Conservation (phyloP, 1,140 invertebrate genomes). For the Sitophilus oryzae region DNA sequence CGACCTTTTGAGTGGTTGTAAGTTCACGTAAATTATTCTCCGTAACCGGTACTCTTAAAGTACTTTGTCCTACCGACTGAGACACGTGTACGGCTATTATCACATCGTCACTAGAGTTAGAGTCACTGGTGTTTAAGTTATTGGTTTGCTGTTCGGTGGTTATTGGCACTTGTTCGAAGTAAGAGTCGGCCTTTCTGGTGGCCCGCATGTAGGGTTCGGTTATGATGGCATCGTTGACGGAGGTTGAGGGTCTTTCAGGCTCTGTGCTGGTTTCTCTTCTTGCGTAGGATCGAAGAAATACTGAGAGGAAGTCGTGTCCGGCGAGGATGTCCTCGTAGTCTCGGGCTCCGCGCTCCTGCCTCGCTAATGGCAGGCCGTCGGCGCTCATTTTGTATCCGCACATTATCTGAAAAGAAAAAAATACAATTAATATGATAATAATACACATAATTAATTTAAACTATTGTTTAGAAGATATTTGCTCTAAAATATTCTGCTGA, state of each 20-base stretch:
- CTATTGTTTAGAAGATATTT: too few species aligned
- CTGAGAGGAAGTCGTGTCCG: conserved; percentile 53
- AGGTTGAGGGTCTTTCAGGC: conserved; percentile 24
- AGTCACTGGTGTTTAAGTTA: conserved; percentile 29
- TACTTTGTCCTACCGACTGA: conserved; percentile 38
- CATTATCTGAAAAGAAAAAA: conserved; percentile 31
- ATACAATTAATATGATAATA: background rate
- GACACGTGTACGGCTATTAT: conserved; percentile 43
- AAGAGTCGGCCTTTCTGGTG: conserved; percentile 37
- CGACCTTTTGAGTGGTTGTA: conserved; percentile 6
- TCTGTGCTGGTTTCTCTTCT: conserved; percentile 42
- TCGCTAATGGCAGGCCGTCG: conserved; percentile 29
- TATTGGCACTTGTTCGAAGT: conserved; percentile 40
- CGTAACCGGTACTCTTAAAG: conserved; percentile 15
- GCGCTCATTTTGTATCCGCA: conserved; percentile 28
- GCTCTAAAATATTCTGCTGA: too few species aligned
- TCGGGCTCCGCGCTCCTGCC: conserved; percentile 40
- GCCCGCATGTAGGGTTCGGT: conserved; percentile 41
- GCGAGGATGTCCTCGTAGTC: conserved; percentile 50
- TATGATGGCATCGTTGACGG: conserved; percentile 28
- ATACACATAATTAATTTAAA: too few species aligned
- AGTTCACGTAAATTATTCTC: conserved; percentile 4
- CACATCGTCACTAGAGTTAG: conserved; percentile 28
- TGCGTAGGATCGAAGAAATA: conserved; percentile 46
- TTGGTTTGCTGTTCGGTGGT: conserved; percentile 37